Percentiles rank a stretch among this genome's conserved stretches.
Evolutionary conservation across 2,113 vertebrate species (phyloP).

Genomic region (Ctenomys sociabilis): DNA sequence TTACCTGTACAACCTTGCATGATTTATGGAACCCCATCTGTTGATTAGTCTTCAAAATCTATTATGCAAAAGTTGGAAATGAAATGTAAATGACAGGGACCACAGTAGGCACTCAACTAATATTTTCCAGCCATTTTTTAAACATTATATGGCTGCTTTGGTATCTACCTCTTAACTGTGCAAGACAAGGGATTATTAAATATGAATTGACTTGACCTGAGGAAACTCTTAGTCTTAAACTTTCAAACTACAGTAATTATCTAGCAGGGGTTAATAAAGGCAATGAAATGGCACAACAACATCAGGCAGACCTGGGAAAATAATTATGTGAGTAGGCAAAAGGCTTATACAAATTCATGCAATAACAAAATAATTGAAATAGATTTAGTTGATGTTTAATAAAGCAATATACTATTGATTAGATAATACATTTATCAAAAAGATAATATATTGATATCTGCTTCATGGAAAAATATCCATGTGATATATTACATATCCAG

Average conservation of each 20-base stretch:
- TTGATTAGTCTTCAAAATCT: not conserved
- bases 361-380: not conserved
- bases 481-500: not conserved
- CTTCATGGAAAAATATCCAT: not conserved
- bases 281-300: not conserved
- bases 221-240: not conserved
- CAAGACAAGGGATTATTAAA: not conserved
- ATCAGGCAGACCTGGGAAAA: not conserved
- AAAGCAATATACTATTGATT: not conserved
- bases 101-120: not conserved
- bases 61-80: not conserved
- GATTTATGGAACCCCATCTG: not conserved
- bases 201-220: not conserved
- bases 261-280: not conserved
- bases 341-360: not conserved
- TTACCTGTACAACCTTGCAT: not conserved
- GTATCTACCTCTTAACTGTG: not conserved
- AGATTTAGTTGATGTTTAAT: slow-evolving; percentile 6
- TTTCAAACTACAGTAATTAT: not conserved
- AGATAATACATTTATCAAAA: not conserved
- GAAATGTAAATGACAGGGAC: not conserved
- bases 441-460: not conserved
- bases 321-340: not conserved
- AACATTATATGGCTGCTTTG: not conserved
- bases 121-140: not conserved